Base-by-base conservation (phyloP, 1,140 invertebrate species). In the Parasteatoda tepidariorum region DNA sequence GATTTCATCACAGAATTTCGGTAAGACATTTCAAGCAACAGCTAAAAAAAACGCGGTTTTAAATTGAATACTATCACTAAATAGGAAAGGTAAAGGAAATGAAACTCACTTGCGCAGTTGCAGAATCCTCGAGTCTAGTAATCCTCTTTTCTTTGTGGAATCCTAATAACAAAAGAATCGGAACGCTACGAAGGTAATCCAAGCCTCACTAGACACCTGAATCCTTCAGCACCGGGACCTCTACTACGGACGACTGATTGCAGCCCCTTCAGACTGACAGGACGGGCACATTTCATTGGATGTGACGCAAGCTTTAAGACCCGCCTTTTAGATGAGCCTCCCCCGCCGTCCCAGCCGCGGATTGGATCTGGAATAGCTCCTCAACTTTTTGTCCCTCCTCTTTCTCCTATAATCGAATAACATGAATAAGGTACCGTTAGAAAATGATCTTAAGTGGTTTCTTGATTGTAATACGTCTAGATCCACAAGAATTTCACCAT, bases 231-330 rank as follows among this genome's bases (percentile, higher is more conserved):
- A 70, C 54, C 66, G 15, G 38, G 18, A 61, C 78, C 61, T 81
- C 31, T 81, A 81, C 78, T 81, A 81, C 78, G 78, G 78, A 81
- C 78, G 62, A 81, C 30, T 81, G 78, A 31, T 28, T 70, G 64
- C 64, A 55, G 41, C 22, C 31, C 38, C 54, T n/a, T 28, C n/a
- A 22, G 48, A 55, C 78, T n/a, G 54, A 81, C 54, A 54, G 18
- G 15, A 22, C 5, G 30, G n/a, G 22, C 13, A 30, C 24, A 18
- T 70, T 11, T 26, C 31, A 81, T 81, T 81, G 78, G 76, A 15
- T 28, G 31, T 81, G 78, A 81, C 78, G 78, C 70, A 18, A 18
- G 13, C 9, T 3, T 18, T 38, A 34, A 15, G 64, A 48, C 26
- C 78, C 78, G 78, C 78, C 78, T 22, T 33, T 15, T 15, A 70